Conservation (phyloP, 2,113 vertebrate genomes). For the Hypanus sabinus region DNA sequence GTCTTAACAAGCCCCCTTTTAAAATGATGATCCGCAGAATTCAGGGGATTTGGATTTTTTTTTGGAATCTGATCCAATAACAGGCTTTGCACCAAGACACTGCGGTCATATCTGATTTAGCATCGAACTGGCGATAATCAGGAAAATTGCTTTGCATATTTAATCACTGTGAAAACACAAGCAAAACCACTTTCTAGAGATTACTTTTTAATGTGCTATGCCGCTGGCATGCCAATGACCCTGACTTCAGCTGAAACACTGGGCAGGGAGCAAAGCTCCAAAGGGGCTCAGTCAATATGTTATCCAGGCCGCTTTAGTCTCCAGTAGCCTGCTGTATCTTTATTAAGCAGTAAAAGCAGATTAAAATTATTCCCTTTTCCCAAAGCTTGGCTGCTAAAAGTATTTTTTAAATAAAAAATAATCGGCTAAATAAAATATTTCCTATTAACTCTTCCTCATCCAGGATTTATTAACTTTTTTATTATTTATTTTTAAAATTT, state of each 20-base stretch:
- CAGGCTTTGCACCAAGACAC: constrained; percentile 68
- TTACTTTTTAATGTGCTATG: constrained; percentile 47
- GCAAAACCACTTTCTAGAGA: constrained; percentile 68
- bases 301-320: neutral
- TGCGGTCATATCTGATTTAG: constrained; percentile 70
- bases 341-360: constrained; percentile 6
- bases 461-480: too few relatives aligned
- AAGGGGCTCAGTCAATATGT: neutral
- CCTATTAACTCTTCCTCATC: neutral
- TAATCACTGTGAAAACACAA: constrained; percentile 71
- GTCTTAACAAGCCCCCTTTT: constrained; percentile 92
- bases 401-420: neutral
- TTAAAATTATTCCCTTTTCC: constrained; percentile 29
- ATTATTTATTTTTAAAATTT: too few relatives aligned
- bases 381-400: neutral
- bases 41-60: constrained; percentile 91
- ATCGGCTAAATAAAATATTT: neutral
- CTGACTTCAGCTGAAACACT: constrained; percentile 30
- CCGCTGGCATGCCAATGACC: constrained; percentile 35
- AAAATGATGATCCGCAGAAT: constrained; percentile 87
- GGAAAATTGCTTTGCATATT: constrained; percentile 77
- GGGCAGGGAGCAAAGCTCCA: neutral
- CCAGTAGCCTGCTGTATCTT: neutral
- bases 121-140: constrained; percentile 70
- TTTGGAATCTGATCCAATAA: constrained; percentile 87